Evolutionary conservation across 2,888 invertebrate genomes (phyloP).

Genomic region (Yponomeuta cagnagella): DNA sequence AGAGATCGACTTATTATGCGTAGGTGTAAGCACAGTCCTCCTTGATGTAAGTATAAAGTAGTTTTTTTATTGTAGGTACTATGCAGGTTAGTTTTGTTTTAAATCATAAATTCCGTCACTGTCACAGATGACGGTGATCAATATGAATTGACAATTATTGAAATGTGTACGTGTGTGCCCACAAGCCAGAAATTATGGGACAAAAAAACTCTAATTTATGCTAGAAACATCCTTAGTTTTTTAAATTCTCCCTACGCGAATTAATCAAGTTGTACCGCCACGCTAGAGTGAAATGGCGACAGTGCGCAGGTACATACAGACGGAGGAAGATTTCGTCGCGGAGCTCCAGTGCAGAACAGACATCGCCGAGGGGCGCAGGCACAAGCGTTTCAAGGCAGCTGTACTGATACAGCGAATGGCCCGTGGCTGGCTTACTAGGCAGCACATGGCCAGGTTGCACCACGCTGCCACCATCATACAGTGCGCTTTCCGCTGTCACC

Average conservation of each 20-base stretch:
- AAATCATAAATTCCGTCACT: too few relatives aligned
- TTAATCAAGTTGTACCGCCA: neutral
- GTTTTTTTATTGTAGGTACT: too few relatives aligned
- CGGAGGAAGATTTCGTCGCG: conserved; percentile 31
- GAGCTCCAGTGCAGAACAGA: conserved; percentile 46
- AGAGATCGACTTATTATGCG: too few relatives aligned
- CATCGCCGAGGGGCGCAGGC: conserved; percentile 41
- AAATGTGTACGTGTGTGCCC: too few relatives aligned
- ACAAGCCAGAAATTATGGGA: too few relatives aligned
- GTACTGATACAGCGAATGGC: conserved; percentile 47
- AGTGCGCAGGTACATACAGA: conserved; percentile 24
- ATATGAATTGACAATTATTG: too few relatives aligned
- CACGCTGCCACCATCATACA: conserved; percentile 56
- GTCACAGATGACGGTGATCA: too few relatives aligned
- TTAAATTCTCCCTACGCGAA: neutral
- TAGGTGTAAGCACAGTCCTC: too few relatives aligned
- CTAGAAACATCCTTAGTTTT: too few relatives aligned
- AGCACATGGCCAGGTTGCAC: conserved; percentile 53
- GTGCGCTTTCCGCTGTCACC: conserved; percentile 52
- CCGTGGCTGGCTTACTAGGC: conserved; percentile 53
- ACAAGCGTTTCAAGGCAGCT: conserved; percentile 44
- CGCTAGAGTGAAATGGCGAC: conserved; percentile 40
- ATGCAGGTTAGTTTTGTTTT: too few relatives aligned
- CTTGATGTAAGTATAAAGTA: too few relatives aligned
- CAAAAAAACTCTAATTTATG: too few relatives aligned